Percentiles rank a stretch among this genome's conserved stretches.
These are phyloP conservation scores for Watsonalla cultraria DNA, from an alignment of 2,888 invertebrate species.

Conservation along the genomic window DNA sequence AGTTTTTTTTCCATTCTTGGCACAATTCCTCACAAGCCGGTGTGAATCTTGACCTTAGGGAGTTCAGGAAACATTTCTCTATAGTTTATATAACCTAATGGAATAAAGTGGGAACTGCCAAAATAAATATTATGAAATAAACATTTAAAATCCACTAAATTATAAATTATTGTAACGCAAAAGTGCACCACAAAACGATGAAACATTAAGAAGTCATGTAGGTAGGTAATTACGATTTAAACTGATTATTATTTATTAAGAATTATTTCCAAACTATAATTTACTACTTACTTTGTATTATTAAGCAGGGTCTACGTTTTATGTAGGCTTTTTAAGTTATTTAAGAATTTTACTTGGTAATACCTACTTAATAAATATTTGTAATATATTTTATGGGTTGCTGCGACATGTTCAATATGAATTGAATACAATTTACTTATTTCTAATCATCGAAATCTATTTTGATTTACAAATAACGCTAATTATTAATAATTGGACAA, in stretches of 20 bases:
- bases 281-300: constrained; percentile 52
- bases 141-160: no score
- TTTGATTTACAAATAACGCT: no score
- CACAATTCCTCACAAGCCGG: no score
- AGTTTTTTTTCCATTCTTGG: no score
- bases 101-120: no score
- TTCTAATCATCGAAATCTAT: neutral
- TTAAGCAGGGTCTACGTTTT: constrained; percentile 70
- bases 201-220: constrained; percentile 18
- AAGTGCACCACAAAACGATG: neutral
- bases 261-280: constrained; percentile 25
- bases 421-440: neutral
- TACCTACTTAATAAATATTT: constrained; percentile 16
- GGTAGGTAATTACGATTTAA: constrained; percentile 16
- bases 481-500: no score
- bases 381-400: neutral
- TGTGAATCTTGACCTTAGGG: no score
- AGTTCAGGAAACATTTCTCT: no score
- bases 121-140: no score
- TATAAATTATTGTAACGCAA: neutral
- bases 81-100: no score
- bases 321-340: constrained; percentile 70
- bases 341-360: constrained; percentile 49
- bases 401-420: neutral
- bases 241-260: constrained; percentile 17